Base-by-base conservation (phyloP, 2,113 vertebrate species). In the Cygnus atratus region DNA sequence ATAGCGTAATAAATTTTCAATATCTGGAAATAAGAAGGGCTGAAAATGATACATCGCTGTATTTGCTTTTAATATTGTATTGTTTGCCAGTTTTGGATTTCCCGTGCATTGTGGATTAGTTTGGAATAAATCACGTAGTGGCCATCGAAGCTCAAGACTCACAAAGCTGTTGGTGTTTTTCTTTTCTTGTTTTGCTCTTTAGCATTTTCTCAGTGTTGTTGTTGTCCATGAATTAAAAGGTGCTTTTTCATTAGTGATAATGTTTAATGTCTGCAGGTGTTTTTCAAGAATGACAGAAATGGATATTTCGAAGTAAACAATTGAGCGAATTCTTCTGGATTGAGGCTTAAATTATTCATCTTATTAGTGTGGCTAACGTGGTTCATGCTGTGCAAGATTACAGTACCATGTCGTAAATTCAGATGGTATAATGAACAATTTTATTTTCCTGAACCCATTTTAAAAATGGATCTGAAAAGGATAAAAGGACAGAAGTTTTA, bases 291-390 rank as follows among this genome's bases (percentile, higher is more conserved):
- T 67, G 81, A 37, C 72, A 93, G 91, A 95, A 97, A 96, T 95
- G 92, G 90, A 59, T 96, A 62, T 94, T 95, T 88, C 70, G 75
- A 95, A 92, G 95, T 97, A 97, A 98, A 97, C 96, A 97, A 95
- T 84, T 39, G 86, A 74, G 87, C 70, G 86, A 93, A 82, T 94
- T 96, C 94, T 91, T 84, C 91, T 92, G 94, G 90, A 75, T 84
- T 88, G 81, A 70, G 76, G 94, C 91, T 86, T 97, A 95, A 97
- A 97, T 98, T 96, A 96, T 95, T 98, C 96, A 96, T 96, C 92
- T 93, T 91, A 88, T 97, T 97, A 86, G 85, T 93, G 93, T 92
- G 93, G 93, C 88, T 92, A 85, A 77, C 90, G 28, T 25, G 78
- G 77, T 67, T 96, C 72, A 2, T 77, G 97, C 96, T 98, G 98